phyloP scores from a whole-genome alignment of 2,113 vertebrate species.

The Psammodynastes pulverulentus region DNA sequence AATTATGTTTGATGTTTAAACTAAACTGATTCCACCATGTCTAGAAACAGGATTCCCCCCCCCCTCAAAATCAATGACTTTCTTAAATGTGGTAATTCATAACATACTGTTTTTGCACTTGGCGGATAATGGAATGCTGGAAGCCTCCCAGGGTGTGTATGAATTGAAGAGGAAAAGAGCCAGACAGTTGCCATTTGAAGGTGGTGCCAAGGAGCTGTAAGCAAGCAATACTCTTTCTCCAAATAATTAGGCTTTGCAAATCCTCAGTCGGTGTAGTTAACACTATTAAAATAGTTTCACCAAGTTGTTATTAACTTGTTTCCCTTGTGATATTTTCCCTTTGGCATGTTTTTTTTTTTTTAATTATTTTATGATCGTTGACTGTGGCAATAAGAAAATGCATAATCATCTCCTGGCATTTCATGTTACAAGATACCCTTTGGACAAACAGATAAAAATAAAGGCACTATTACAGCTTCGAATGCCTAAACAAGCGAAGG shows the following conservation, averaged over 20 bases:
- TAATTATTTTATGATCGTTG: neutral
- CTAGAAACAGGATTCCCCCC: neutral
- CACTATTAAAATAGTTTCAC: neutral
- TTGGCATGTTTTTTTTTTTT: neutral
- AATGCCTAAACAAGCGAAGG: neutral
- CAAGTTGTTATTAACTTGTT: neutral
- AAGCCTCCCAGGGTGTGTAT: neutral
- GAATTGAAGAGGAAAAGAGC: neutral
- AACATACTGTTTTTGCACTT: neutral
- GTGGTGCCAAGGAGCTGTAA: constrained; percentile 1
- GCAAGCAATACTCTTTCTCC: neutral
- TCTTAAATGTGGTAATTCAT: neutral
- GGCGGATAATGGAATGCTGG: neutral
- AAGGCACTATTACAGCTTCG: neutral
- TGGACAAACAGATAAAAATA: neutral
- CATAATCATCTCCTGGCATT: neutral
- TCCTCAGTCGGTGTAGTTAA: neutral
- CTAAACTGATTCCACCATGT: neutral
- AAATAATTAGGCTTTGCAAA: neutral
- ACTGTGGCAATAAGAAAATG: neutral
- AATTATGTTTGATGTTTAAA: neutral
- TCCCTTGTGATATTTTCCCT: neutral
- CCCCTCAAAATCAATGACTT: neutral
- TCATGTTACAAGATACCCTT: neutral
- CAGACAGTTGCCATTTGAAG: neutral